phyloP scores from a whole-genome alignment of 2,113 vertebrate species.

The Salvelinus fontinalis region DNA sequence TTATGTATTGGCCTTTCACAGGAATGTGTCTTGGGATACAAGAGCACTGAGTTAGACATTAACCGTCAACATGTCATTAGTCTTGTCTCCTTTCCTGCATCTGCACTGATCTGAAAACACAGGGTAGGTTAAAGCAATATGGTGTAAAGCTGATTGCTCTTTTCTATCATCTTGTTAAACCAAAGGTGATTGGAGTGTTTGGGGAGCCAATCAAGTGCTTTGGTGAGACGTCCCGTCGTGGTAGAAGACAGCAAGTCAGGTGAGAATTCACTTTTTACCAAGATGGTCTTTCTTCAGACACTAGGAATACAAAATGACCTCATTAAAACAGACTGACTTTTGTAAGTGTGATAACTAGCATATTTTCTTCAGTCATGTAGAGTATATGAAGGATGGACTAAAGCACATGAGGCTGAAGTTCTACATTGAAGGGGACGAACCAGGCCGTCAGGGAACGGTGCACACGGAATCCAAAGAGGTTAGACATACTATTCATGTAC shows the following conservation, averaged over 20 bases:
- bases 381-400: conserved; percentile 86
- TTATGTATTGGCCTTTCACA: too few relatives aligned
- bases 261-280: conserved; percentile 47
- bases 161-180: conserved; percentile 7
- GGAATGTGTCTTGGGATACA: too few relatives aligned
- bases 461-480: conserved; percentile 92
- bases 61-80: too few relatives aligned
- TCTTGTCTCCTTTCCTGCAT: too few relatives aligned
- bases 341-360: background rate
- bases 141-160: background rate
- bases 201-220: conserved; percentile 91
- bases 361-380: conserved; percentile 77
- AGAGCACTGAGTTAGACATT: too few relatives aligned
- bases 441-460: conserved; percentile 85
- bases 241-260: conserved; percentile 91
- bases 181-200: conserved; percentile 85
- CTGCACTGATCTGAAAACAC: too few relatives aligned
- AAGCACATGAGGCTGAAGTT: conserved; percentile 91
- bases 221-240: conserved; percentile 86
- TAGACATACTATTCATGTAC: background rate
- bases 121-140: too few relatives aligned
- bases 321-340: background rate
- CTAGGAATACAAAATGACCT: background rate
- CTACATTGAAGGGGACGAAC: conserved; percentile 91
- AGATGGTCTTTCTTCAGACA: background rate